Conservation (phyloP, 1,140 invertebrate genomes). For the Drosophila lini region DNA sequence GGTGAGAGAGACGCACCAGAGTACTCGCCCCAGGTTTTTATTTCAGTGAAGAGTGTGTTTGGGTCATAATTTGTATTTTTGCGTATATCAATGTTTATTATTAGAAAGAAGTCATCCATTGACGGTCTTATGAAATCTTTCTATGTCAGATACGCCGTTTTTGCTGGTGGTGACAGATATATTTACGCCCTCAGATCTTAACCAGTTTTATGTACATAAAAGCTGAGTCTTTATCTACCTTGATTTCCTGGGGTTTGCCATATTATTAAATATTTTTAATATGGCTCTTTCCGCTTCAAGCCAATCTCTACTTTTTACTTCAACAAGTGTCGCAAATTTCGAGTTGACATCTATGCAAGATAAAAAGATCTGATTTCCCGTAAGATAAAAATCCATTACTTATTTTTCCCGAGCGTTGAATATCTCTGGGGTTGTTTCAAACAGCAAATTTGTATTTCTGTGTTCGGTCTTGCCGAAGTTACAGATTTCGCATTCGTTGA, state of each 20-base stretch:
- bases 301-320: no score
- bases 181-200: not conserved
- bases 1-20: constrained; percentile 3
- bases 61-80: no score
- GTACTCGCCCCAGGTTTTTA: constrained; percentile 12
- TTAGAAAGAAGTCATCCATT: no score
- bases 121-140: not conserved
- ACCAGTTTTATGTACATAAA: not conserved
- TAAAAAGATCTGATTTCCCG: no score
- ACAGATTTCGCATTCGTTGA: not conserved
- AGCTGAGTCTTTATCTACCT: no score
- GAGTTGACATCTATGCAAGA: no score
- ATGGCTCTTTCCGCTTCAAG: no score
- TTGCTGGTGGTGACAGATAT: not conserved
- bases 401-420: not conserved
- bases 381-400: no score
- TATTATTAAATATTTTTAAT: no score
- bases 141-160: not conserved
- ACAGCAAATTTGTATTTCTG: not conserved
- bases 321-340: no score
- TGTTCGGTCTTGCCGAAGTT: not conserved
- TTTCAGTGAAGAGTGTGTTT: not conserved
- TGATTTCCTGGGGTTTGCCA: no score
- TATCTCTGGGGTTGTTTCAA: not conserved
- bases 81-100: no score